These are phyloP conservation scores for Rhadina sibilatrix DNA, from an alignment of 2,113 vertebrate genomes.

Conservation along the genomic window DNA sequence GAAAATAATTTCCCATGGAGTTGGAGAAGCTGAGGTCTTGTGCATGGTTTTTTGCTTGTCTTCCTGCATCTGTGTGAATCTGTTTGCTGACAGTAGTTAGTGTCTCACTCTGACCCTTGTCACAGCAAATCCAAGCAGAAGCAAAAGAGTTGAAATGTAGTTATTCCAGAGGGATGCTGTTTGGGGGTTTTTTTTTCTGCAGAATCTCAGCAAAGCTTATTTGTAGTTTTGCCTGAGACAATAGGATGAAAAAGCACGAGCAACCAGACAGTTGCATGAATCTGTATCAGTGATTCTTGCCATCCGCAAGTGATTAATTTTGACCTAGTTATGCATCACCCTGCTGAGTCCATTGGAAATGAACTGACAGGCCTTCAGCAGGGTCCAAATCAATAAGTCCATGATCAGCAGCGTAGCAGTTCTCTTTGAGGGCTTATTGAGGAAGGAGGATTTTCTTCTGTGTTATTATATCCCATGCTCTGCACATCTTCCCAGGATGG, in stretches of 20 bases:
- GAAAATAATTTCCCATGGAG: background rate
- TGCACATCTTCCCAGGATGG: background rate
- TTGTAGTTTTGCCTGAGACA: background rate
- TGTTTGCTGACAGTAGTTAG: background rate
- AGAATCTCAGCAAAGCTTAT: background rate
- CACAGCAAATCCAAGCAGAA: background rate
- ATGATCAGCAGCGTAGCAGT: background rate
- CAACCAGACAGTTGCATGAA: background rate
- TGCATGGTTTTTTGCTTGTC: conserved; percentile 38
- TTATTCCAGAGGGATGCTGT: background rate
- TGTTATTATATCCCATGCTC: background rate
- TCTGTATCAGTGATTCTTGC: background rate
- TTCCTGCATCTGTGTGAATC: background rate
- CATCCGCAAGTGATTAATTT: conserved; percentile 7
- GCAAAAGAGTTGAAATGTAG: background rate
- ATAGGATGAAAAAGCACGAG: background rate
- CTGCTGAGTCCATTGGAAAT: background rate
- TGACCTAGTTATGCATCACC: conserved; percentile 13
- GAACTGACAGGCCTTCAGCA: background rate
- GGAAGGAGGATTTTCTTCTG: background rate
- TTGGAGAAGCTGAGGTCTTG: background rate
- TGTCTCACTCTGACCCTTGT: background rate
- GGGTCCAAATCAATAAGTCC: background rate
- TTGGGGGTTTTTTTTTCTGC: background rate
- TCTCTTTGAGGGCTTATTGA: background rate